Evolutionary conservation across 2,888 invertebrate genomes (phyloP).

Genomic region (Tanypteryx hageni): DNA sequence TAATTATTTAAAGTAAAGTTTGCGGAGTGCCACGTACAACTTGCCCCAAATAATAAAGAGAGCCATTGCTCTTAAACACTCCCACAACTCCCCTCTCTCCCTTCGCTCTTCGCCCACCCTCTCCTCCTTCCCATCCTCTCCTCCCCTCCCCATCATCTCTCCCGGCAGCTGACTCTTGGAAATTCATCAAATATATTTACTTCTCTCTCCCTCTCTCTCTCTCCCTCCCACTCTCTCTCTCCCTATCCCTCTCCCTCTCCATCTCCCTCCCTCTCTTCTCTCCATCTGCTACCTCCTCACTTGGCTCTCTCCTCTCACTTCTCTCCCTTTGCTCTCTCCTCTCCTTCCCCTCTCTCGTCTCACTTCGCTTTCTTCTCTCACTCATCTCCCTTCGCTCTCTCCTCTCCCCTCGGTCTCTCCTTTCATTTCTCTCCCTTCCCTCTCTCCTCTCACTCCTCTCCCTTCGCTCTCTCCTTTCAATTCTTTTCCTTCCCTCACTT

Average conservation of each 20-base stretch:
- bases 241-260: neutral
- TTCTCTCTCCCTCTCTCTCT: neutral
- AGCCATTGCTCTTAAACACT: neutral
- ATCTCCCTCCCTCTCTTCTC: neutral
- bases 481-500: no score
- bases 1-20: neutral
- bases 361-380: neutral
- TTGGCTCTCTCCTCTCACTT: no score
- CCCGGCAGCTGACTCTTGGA: conserved; percentile 42
- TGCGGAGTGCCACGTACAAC: neutral
- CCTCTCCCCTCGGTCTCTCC: neutral
- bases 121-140: neutral
- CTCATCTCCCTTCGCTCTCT: neutral
- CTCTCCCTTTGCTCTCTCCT: neutral
- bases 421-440: conserved; percentile 67
- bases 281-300: neutral
- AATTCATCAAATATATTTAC: neutral
- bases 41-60: neutral
- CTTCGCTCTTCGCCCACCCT: conserved; percentile 28
- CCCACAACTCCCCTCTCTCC: neutral
- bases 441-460: conserved; percentile 66
- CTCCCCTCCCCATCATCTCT: neutral
- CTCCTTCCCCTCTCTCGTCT: neutral
- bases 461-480: conserved; percentile 74
- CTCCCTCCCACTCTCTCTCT: conserved; percentile 9